A percentile compares a stretch with the other conserved stretches of the same genome.
phyloP scores from a whole-genome alignment of 2,797 vertebrate species.

The Micrastur ruficollis region DNA sequence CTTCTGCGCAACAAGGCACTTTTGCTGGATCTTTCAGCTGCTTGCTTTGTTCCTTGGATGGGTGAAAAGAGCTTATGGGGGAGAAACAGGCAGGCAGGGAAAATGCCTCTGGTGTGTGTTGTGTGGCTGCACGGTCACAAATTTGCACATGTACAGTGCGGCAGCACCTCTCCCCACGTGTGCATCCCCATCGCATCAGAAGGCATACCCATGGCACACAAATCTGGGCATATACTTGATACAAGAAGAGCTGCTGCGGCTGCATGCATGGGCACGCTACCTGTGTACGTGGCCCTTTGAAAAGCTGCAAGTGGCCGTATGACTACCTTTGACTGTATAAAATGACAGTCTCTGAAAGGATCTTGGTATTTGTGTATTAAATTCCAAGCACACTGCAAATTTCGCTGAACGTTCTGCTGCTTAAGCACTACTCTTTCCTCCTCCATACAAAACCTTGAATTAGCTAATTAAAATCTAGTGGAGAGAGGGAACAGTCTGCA shows the following conservation, averaged over 20 bases:
- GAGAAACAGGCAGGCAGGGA: not conserved
- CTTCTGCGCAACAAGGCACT: slow-evolving; percentile 20
- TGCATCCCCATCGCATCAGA: accelerated
- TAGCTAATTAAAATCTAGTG: slow-evolving; percentile 52
- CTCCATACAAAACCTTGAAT: slow-evolving; percentile 45
- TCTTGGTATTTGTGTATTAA: not conserved
- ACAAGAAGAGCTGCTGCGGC: not conserved
- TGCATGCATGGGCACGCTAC: accelerated
- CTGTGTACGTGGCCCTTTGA: not conserved
- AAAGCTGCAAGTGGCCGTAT: accelerated
- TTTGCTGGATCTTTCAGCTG: not conserved
- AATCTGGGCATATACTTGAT: not conserved
- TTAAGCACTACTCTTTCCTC: slow-evolving; percentile 29
- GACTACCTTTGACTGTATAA: not conserved
- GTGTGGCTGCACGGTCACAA: not conserved
- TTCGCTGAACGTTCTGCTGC: slow-evolving; percentile 45
- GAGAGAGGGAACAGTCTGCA: slow-evolving; percentile 4
- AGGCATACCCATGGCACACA: accelerated
- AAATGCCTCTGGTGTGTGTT: not conserved
- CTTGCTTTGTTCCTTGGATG: slow-evolving; percentile 24
- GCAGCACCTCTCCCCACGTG: not conserved
- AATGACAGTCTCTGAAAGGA: not conserved
- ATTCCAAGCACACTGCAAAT: slow-evolving; percentile 20
- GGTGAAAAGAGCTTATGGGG: not conserved
- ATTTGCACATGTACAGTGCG: accelerated